Conservation (phyloP, 1,140 invertebrate species). For the Octopus sinensis region DNA sequence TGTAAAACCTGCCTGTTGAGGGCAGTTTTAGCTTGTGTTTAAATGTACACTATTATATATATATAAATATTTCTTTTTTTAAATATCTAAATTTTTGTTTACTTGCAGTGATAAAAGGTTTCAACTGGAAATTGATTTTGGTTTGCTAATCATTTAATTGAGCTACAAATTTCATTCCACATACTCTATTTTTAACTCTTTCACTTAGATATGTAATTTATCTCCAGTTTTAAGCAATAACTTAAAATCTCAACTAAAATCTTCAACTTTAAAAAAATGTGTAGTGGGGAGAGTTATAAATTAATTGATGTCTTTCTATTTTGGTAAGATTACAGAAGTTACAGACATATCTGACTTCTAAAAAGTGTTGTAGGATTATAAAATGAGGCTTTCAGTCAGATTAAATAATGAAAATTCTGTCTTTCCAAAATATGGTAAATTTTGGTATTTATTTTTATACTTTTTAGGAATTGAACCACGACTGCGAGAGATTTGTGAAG, state of each 20-base stretch:
- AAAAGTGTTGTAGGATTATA: not conserved
- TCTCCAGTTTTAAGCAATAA: too few relatives aligned
- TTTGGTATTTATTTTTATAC: not conserved
- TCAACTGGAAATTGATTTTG: too few relatives aligned
- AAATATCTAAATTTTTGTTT: too few relatives aligned
- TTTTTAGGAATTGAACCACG: constrained; percentile 48
- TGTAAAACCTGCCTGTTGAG: too few relatives aligned
- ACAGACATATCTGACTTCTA: not conserved
- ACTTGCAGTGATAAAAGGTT: too few relatives aligned
- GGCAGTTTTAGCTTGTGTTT: too few relatives aligned
- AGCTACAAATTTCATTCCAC: too few relatives aligned
- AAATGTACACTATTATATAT: too few relatives aligned
- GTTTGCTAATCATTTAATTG: too few relatives aligned
- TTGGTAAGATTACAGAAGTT: not conserved
- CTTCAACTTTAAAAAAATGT: not conserved
- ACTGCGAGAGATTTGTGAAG: constrained; percentile 52
- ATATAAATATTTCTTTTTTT: too few relatives aligned
- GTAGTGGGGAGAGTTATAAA: not conserved
- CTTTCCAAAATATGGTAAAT: not conserved
- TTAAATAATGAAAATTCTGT: not conserved
- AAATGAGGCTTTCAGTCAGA: not conserved
- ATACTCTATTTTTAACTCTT: too few relatives aligned
- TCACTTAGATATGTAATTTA: too few relatives aligned
- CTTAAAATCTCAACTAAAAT: not conserved
- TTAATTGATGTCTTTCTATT: not conserved